Conservation (phyloP, 2,113 vertebrate species). For the Phalacrocorax pelagicus region DNA sequence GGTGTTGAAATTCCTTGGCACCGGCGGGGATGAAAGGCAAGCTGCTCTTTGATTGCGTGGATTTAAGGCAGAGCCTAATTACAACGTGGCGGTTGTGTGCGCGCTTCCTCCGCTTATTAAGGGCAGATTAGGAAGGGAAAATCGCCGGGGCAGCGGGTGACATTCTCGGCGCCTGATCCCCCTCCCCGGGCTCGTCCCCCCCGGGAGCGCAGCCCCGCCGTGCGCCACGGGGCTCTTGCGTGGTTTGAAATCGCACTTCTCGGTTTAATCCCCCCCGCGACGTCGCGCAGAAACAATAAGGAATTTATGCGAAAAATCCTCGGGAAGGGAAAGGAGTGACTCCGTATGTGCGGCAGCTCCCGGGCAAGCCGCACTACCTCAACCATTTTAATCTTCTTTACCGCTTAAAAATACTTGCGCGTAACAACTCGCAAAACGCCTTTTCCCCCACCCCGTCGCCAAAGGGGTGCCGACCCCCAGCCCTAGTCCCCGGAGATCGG, state of each 20-base stretch:
- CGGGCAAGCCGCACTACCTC: neutral
- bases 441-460: too few relatives aligned
- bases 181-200: neutral
- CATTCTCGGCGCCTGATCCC: neutral
- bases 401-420: neutral
- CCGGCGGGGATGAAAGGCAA: neutral
- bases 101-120: conserved; percentile 18
- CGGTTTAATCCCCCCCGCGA: neutral
- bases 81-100: neutral
- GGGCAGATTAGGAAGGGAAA: conserved; percentile 11
- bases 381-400: conserved; percentile 25
- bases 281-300: conserved; percentile 7
- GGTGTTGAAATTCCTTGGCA: conserved; percentile 5
- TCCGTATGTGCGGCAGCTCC: neutral
- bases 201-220: neutral
- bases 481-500: neutral
- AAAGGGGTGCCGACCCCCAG: neutral
- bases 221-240: neutral
- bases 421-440: neutral
- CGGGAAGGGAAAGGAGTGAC: neutral
- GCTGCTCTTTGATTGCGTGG: neutral
- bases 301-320: conserved; percentile 17
- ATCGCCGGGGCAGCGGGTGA: conserved; percentile 22
- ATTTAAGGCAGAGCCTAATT: neutral
- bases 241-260: neutral